Base-by-base conservation (phyloP, 2,113 vertebrate genomes). In the Cyprinodon brontotheroides region DNA sequence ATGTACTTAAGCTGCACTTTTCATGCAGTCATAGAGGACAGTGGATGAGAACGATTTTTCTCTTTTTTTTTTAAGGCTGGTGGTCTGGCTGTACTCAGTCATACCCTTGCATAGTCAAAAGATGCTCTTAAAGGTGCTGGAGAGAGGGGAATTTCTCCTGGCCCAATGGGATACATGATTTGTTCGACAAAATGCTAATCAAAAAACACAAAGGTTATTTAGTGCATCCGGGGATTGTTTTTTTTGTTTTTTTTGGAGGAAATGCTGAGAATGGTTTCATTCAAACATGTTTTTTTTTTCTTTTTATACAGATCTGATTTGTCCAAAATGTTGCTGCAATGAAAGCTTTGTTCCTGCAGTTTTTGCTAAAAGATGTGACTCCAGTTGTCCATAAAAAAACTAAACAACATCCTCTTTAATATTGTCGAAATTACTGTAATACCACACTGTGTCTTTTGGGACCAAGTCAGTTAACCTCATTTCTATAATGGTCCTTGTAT, bases 401-500 rank as follows among this genome's bases (percentile, higher is more conserved):
- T 65, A 41, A 60, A 72, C 8, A 47, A 72, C 48, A 63, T 75
- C 57, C 65, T 80, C n/a, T 68, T 72, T 65, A 82, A 78, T 69
- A 74, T 60, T 74, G 70, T 68, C 87, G 72, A 75, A 82, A 81
- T 80, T 81, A 81, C 69, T 85, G 80, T 88, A 84, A 79, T 87
- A 87, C 85, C 83, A 76, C 69, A 65, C 67, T 59, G 61, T 73
- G 79, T 73, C 82, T 85, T 84, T 73, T 76, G 90, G 91, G 91
- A 90, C 82, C 70, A 39, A 76, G 69, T 84, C 81, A 88, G 78
- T 89, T 90, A 93, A 88, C 92, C 92, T 92, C 62, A 90, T 93
- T 93, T 89, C 91, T 92, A 92, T 88, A 91, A 90, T 84, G 74
- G 85, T 89, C 89, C 80, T 85, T 80, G 77, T 88, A 75, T 89